These are phyloP conservation scores for Isichthys henryi DNA, from an alignment of 2,113 vertebrate genomes.

Conservation along the genomic window DNA sequence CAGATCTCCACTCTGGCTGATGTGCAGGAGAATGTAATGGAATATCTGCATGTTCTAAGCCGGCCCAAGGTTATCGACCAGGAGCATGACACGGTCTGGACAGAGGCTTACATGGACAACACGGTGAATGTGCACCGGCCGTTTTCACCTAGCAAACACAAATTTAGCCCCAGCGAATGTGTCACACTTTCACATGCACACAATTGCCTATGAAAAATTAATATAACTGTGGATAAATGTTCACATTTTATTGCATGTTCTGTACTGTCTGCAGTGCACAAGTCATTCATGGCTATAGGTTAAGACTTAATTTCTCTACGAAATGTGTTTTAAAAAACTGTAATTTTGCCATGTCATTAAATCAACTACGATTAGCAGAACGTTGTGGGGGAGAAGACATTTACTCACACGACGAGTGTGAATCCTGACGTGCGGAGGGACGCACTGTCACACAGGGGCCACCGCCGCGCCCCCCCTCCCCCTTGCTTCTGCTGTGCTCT, in stretches of 20 bases:
- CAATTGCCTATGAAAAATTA: background rate
- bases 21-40: constrained; percentile 98
- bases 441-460: background rate
- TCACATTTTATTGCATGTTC: background rate
- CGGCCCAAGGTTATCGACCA: constrained; percentile 95
- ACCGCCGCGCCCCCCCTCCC: too few relatives aligned
- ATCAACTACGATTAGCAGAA: background rate
- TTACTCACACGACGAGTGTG: background rate
- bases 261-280: background rate
- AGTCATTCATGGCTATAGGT: background rate
- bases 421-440: background rate
- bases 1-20: constrained; percentile 97
- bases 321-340: background rate
- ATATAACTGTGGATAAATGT: background rate
- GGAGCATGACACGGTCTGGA: constrained; percentile 95
- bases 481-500: background rate
- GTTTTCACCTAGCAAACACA: too few relatives aligned
- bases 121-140: constrained; percentile 73
- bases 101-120: constrained; percentile 93
- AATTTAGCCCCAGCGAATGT: background rate
- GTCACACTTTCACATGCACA: background rate
- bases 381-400: background rate
- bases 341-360: background rate
- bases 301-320: background rate
- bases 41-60: constrained; percentile 95